Conservation (phyloP, 2,888 invertebrate species). For the Cheilosia grossa region DNA sequence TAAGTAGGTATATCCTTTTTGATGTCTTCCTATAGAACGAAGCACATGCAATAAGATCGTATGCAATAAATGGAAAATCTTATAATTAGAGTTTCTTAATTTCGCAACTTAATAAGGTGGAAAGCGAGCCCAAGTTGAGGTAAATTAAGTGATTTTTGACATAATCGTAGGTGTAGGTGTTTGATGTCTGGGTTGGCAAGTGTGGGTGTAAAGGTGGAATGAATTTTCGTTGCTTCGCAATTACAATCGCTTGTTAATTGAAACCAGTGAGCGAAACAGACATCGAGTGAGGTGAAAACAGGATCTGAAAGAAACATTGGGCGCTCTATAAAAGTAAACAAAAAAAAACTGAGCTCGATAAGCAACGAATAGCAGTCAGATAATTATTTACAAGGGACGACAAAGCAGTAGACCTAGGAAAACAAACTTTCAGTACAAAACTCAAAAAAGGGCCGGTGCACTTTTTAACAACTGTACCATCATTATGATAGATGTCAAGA, state of each 20-base stretch:
- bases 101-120: slow-evolving; percentile 57
- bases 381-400: no score
- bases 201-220: neutral
- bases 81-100: slow-evolving; percentile 54
- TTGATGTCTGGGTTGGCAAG: neutral
- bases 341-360: no score
- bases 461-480: no score
- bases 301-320: neutral
- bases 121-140: slow-evolving; percentile 48
- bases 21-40: no score
- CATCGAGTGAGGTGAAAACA: slow-evolving; percentile 24
- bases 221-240: neutral
- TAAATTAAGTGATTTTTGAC: slow-evolving; percentile 30
- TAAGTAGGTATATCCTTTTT: neutral
- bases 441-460: no score
- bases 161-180: no score
- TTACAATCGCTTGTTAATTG: slow-evolving; percentile 21
- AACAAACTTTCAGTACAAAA: no score
- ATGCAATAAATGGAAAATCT: slow-evolving; percentile 33
- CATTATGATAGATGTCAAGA: no score
- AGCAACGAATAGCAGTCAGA: no score
- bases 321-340: no score
- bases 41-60: neutral
- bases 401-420: no score
- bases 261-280: slow-evolving; percentile 23